Evolutionary conservation across 2,797 vertebrate genomes (phyloP).

Genomic region (Myripristis jacobus): DNA sequence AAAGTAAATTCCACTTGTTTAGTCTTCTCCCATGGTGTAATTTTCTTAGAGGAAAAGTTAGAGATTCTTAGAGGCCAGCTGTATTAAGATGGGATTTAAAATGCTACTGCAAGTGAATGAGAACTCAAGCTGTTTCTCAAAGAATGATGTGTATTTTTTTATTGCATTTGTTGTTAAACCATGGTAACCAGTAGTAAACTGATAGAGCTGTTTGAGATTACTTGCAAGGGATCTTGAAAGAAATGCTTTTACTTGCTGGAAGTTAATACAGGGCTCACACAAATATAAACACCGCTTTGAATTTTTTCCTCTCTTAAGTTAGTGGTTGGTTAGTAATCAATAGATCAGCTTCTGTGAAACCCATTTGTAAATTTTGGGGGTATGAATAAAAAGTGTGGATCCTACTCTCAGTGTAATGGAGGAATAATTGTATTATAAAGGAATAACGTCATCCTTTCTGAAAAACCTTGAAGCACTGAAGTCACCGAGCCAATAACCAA

Average conservation of each 20-base stretch:
- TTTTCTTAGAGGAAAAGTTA: too few relatives aligned
- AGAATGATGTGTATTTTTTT: too few relatives aligned
- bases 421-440: slow-evolving; percentile 53
- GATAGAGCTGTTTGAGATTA: neutral
- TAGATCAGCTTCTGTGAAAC: slow-evolving; percentile 43
- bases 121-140: neutral
- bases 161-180: too few relatives aligned
- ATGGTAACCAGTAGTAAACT: neutral
- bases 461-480: slow-evolving; percentile 34
- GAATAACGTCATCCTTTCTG: slow-evolving; percentile 48
- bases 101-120: neutral
- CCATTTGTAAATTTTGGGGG: slow-evolving; percentile 40
- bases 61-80: too few relatives aligned
- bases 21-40: too few relatives aligned
- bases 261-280: neutral
- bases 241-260: neutral
- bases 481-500: slow-evolving; percentile 41
- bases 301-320: neutral
- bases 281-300: slow-evolving; percentile 9
- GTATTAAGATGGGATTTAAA: too few relatives aligned
- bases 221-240: neutral
- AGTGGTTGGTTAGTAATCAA: slow-evolving; percentile 40
- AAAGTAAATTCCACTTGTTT: neutral
- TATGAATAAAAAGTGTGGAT: slow-evolving; percentile 47
- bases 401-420: slow-evolving; percentile 57